Conservation (phyloP, 2,113 vertebrate genomes). For the Pampusana beccarii region DNA sequence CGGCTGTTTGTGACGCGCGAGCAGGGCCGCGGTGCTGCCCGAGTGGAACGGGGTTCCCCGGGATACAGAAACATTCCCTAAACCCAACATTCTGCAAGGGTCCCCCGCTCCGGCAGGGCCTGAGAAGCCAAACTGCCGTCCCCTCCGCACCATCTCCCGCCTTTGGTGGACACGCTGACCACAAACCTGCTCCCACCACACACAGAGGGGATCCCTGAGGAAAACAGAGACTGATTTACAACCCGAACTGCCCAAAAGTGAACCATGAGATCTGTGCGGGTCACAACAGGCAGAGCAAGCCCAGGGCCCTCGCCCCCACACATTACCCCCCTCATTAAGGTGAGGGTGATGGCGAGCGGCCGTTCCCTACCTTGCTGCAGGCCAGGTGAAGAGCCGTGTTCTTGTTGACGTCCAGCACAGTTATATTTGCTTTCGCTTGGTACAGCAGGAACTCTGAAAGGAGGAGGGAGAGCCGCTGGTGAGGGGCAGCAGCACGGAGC, state of each 20-base stretch:
- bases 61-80: fast-evolving
- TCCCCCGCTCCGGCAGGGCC: too few species aligned
- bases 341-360: fast-evolving
- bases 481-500: background rate
- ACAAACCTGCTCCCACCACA: background rate
- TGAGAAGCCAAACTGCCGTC: background rate
- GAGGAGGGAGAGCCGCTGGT: background rate
- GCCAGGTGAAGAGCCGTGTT: slow-evolving; percentile 98
- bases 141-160: background rate
- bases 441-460: slow-evolving; percentile 89
- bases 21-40: background rate
- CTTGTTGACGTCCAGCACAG: slow-evolving; percentile 91
- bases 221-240: background rate
- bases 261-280: background rate
- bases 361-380: slow-evolving; percentile 88
- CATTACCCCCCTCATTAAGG: background rate
- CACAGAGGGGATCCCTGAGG: background rate
- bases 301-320: background rate
- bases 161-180: fast-evolving
- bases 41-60: fast-evolving
- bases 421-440: slow-evolving; percentile 89
- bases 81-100: fast-evolving
- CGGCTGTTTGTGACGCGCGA: fast-evolving
- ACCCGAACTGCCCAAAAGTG: background rate
- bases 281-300: background rate